A percentile compares a stretch with the other conserved stretches of the same genome.
Conservation (phyloP, 2,888 invertebrate genomes). For the Sinhomidia bicolor region DNA sequence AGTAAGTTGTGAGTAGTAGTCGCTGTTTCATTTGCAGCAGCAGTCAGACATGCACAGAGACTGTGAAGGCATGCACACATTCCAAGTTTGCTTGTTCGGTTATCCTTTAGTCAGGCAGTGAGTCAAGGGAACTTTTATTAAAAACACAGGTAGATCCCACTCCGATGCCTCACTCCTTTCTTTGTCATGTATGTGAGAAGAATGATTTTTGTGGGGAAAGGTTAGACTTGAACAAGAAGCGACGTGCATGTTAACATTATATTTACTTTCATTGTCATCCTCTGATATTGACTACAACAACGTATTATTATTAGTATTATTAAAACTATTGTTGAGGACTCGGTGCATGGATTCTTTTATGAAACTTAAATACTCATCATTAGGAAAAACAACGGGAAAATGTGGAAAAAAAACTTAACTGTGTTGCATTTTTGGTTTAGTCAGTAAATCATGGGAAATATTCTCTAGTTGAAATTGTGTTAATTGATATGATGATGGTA, state of each 20-base stretch:
- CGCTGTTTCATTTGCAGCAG: no score
- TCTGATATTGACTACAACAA: neutral
- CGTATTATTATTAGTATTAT: neutral
- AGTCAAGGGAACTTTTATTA: constrained; percentile 61
- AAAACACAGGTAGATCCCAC: constrained; percentile 50
- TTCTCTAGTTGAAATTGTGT: neutral
- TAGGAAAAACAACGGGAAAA: neutral
- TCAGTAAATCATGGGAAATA: neutral
- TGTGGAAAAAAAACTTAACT: neutral
- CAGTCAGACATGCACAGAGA: constrained; percentile 27
- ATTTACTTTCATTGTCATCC: no score
- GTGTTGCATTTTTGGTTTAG: neutral
- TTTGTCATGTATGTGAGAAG: constrained; percentile 43
- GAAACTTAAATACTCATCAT: neutral
- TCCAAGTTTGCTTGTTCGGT: constrained; percentile 32
- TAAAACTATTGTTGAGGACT: neutral
- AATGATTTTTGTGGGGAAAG: neutral
- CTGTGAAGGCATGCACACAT: constrained; percentile 15
- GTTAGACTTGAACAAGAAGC: no score
- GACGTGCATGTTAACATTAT: no score
- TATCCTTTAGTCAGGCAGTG: constrained; percentile 41
- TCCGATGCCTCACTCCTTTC: constrained; percentile 49
- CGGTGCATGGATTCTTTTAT: neutral
- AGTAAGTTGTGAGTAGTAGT: no score
- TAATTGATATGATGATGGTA: no score